Conservation (phyloP, 2,113 vertebrate genomes). For the Glaucomys volans region DNA sequence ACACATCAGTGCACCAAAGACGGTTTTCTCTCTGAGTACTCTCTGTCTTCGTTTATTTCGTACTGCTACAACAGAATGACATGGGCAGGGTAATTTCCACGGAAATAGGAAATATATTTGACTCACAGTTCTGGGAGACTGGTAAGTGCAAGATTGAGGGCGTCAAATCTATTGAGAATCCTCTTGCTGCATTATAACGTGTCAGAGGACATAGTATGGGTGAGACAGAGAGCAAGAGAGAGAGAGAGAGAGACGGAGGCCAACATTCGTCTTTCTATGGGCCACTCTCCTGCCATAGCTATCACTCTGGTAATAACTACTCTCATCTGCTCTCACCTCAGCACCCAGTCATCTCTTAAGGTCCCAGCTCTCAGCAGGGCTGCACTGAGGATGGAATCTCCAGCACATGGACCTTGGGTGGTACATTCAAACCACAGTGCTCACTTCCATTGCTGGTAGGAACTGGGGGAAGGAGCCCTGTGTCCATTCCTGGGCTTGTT, state of each 20-base stretch:
- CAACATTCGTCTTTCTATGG: background rate
- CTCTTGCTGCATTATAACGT: background rate
- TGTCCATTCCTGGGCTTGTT: background rate
- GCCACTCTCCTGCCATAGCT: background rate
- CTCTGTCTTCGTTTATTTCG: background rate
- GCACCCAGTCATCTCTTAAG: background rate
- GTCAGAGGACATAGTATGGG: background rate
- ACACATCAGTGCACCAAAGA: background rate
- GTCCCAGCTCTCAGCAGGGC: background rate
- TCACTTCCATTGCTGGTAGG: background rate
- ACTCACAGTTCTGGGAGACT: background rate
- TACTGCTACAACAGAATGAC: background rate
- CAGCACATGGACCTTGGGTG: background rate
- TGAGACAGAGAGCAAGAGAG: too few relatives aligned
- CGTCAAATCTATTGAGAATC: background rate
- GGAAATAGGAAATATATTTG: background rate
- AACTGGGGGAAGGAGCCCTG: background rate
- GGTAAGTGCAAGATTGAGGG: background rate
- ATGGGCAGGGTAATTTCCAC: too few relatives aligned
- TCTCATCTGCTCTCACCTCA: too few relatives aligned
- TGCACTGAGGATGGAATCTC: background rate
- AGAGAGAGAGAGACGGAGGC: background rate
- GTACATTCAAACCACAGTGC: background rate
- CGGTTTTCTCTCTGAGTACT: background rate
- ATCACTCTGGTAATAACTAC: background rate